phyloP scores from a whole-genome alignment of 2,888 invertebrate species.

The Pterostichus niger region DNA sequence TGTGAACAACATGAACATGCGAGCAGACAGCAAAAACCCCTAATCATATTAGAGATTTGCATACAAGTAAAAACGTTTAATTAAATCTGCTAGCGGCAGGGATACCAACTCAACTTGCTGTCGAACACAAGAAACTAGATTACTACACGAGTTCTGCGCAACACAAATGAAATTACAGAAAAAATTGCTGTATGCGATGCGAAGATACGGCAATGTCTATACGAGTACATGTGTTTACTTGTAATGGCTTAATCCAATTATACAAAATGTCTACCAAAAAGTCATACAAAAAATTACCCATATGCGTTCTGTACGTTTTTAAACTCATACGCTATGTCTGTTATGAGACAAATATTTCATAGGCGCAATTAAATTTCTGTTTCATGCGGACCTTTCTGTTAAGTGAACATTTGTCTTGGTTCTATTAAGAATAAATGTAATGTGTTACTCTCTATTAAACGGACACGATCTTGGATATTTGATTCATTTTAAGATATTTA shows the following conservation, averaged over 20 bases:
- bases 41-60: conserved; percentile 45
- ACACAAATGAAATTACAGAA: conserved; percentile 30
- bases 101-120: conserved; percentile 30
- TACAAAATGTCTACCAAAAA: neutral
- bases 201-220: neutral
- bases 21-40: conserved; percentile 7
- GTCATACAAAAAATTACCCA: neutral
- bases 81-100: conserved; percentile 13
- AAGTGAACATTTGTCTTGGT: too few relatives aligned
- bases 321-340: too few relatives aligned
- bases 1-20: conserved; percentile 9
- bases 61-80: conserved; percentile 46
- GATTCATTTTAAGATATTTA: too few relatives aligned
- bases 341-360: too few relatives aligned
- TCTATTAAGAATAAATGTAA: too few relatives aligned
- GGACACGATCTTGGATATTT: too few relatives aligned
- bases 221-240: too few relatives aligned
- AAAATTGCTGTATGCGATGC: conserved; percentile 13
- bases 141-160: conserved; percentile 27
- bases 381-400: too few relatives aligned
- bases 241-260: too few relatives aligned
- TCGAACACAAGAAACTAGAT: conserved; percentile 42
- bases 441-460: too few relatives aligned
- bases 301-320: too few relatives aligned
- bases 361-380: too few relatives aligned